Conservation (phyloP, 2,797 vertebrate genomes). For the Rhincodon typus region DNA sequence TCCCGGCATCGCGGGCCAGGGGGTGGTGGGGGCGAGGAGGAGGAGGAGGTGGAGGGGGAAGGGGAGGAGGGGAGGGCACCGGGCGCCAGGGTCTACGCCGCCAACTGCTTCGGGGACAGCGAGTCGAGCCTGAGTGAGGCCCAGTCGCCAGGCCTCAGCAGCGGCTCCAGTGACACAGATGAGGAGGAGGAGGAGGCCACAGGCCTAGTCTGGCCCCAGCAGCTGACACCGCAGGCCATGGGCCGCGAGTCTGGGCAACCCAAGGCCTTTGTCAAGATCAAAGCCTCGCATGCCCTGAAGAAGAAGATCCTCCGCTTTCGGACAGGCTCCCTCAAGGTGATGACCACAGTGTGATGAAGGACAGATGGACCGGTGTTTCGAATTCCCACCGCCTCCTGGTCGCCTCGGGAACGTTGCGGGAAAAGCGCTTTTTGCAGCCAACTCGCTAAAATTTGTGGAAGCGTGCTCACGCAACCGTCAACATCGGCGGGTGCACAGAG, state of each 20-base stretch:
- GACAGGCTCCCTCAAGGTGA: constrained; percentile 79
- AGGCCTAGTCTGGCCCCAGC: constrained; percentile 77
- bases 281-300: constrained; percentile 80
- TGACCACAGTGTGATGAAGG: constrained; percentile 76
- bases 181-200: constrained; percentile 70
- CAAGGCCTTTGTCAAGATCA: constrained; percentile 82
- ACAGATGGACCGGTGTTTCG: neutral
- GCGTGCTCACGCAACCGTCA: neutral
- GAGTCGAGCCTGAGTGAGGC: constrained; percentile 73
- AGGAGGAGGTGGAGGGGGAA: constrained; percentile 47
- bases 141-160: constrained; percentile 68
- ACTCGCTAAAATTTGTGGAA: neutral
- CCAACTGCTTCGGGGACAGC: constrained; percentile 56
- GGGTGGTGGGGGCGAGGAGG: constrained; percentile 43
- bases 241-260: constrained; percentile 57
- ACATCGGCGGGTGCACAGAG: neutral
- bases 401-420: neutral
- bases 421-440: neutral
- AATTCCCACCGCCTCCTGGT: neutral
- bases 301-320: constrained; percentile 84
- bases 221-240: constrained; percentile 66
- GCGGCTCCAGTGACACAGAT: constrained; percentile 73
- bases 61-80: constrained; percentile 48
- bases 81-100: constrained; percentile 40
- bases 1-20: constrained; percentile 52